Conservation (phyloP, 2,113 vertebrate genomes). For the Pogona vitticeps region DNA sequence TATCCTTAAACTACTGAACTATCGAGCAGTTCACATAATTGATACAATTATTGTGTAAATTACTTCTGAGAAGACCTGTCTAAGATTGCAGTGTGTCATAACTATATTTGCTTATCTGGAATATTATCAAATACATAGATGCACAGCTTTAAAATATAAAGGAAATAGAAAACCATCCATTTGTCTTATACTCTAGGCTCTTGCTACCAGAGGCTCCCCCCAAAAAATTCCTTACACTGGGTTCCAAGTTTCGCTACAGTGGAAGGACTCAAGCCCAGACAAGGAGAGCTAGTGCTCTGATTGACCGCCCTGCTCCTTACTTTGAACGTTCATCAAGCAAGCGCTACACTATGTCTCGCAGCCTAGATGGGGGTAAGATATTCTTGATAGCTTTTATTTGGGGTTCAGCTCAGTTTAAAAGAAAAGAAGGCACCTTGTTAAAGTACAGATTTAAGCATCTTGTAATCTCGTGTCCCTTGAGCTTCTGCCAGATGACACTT, state of each 20-base stretch:
- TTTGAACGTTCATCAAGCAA: constrained; percentile 94
- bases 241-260: constrained; percentile 97
- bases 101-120: neutral
- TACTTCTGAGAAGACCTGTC: neutral
- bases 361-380: constrained; percentile 90
- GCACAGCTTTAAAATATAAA: neutral
- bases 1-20: no score
- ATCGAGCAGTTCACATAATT: no score
- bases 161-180: neutral
- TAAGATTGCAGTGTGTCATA: neutral
- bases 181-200: constrained; percentile 76
- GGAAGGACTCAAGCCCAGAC: constrained; percentile 95
- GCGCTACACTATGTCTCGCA: constrained; percentile 94
- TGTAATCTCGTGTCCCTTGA: constrained; percentile 13
- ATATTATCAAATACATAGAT: rapidly evolving
- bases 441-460: neutral
- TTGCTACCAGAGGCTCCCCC: constrained; percentile 93
- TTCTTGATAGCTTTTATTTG: neutral
- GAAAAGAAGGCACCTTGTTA: neutral
- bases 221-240: constrained; percentile 94
- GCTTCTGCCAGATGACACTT: neutral
- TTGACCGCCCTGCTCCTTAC: constrained; percentile 89
- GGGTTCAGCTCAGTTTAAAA: neutral
- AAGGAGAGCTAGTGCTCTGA: constrained; percentile 90
- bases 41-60: neutral